These are phyloP conservation scores for Tuta absoluta DNA, from an alignment of 2,888 invertebrate species.

Conservation along the genomic window DNA sequence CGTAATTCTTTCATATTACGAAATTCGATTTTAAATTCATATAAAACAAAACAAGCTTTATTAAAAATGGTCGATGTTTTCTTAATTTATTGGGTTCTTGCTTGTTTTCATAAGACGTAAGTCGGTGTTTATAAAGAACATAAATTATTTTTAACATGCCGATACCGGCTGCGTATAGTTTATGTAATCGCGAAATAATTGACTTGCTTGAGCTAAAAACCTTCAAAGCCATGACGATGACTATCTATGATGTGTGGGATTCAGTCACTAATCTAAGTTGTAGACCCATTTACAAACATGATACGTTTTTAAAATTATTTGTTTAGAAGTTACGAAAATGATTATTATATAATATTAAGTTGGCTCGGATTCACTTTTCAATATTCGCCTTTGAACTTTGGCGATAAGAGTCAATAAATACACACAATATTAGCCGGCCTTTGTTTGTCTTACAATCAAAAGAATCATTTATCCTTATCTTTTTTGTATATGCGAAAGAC, in stretches of 20 bases:
- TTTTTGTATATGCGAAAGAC: not conserved
- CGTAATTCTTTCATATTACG: conserved; percentile 33
- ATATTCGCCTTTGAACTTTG: conserved; percentile 39
- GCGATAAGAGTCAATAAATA: conserved; percentile 41
- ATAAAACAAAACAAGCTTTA: not conserved
- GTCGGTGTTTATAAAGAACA: too few relatives aligned
- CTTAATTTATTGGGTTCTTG: not conserved
- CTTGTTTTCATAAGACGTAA: conserved; percentile 29
- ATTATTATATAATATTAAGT: conserved; percentile 40
- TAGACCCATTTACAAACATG: too few relatives aligned
- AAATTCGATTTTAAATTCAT: conserved; percentile 25
- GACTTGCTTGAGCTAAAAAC: too few relatives aligned
- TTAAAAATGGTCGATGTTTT: not conserved
- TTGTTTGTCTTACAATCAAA: not conserved
- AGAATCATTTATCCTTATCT: not conserved
- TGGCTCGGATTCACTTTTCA: conserved; percentile 43
- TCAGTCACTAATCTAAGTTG: too few relatives aligned
- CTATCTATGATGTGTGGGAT: too few relatives aligned
- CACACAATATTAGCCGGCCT: conserved; percentile 15
- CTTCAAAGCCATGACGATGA: too few relatives aligned
- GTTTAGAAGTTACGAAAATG: conserved; percentile 44
- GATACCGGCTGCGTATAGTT: too few relatives aligned
- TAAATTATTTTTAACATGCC: too few relatives aligned
- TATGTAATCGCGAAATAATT: too few relatives aligned
- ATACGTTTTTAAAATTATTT: too few relatives aligned